Evolutionary conservation across 2,888 invertebrate genomes (phyloP), one percentile per base, ranked within the genome.

Genomic region (Eilema depressum): DNA sequence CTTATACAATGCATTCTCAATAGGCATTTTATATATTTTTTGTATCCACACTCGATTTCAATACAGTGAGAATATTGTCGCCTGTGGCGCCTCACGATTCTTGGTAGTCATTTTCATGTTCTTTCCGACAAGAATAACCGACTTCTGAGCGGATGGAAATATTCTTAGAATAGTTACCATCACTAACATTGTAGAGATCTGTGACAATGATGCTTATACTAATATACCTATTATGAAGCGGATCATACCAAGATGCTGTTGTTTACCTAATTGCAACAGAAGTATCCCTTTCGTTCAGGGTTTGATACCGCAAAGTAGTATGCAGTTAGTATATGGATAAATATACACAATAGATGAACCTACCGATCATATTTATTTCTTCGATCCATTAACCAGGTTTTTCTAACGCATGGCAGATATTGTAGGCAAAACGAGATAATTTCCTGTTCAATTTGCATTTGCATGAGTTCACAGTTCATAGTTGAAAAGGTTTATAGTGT

Each of bases 1-100:
- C 79, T 83, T 79, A 82, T 83, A 86, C 84, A 86, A 84, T 82
- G 79, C 79, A 71, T 76, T 72, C 75, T 75, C 73, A 74, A 76
- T 75, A 80, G 75, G 63, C 59, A 63, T 66, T 69, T 66, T 66
- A 33, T 28, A 47, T 37, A 56, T 47, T 69, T 71, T 41, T 68
- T 65, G 65, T 66, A 70, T 66, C 66, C 66, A 62, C 65, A 56
- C 37, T 66, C 37, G 66, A 62, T 63, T 66, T 70, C 70, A 66
- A 70, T 66, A 61, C 66, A 62, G 65, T 70, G 63, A 53, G 63
- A 68, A 68, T 68, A 66, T 30, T 37, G 66, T 66, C 56, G 47
- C 14, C 37, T 41, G 33, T 17, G 66, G 70, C 70, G 70, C 70
- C 66, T 62, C 37, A 57, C 70, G 62, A 62, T 70, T 70, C 70